A percentile compares a stretch with the other conserved stretches of the same genome.
phyloP scores from a whole-genome alignment of 2,888 invertebrate genomes.

The Amblyjoppa fuscipennis region DNA sequence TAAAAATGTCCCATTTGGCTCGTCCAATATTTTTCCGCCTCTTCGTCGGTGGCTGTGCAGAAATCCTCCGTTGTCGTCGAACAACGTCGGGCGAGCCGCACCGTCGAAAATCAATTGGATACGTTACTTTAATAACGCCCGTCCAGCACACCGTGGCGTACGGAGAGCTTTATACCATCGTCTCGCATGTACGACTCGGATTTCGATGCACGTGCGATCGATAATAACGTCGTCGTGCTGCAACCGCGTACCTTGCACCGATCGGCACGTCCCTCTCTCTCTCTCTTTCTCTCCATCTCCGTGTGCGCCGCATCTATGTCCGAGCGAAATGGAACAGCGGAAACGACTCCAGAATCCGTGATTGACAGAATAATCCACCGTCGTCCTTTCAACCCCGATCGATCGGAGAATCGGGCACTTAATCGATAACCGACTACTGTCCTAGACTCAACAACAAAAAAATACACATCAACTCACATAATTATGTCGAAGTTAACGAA shows the following conservation, averaged over 20 bases:
- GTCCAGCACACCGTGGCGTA: conserved; percentile 43
- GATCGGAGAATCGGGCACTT: background rate
- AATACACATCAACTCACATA: no score
- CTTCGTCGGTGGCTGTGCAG: background rate
- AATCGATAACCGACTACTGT: background rate
- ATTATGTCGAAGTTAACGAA: no score
- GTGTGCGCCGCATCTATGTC: background rate
- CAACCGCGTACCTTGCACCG: conserved; percentile 62
- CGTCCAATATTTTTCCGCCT: background rate
- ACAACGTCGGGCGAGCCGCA: background rate
- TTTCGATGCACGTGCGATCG: conserved; percentile 71
- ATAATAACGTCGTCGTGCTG: conserved; percentile 63
- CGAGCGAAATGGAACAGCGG: conserved; percentile 16
- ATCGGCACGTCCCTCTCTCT: conserved; percentile 45
- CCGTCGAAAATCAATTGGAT: conserved; percentile 66
- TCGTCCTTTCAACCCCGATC: background rate
- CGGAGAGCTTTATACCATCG: conserved; percentile 38
- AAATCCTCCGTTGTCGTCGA: background rate
- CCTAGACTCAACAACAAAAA: background rate
- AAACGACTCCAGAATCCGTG: conserved; percentile 7
- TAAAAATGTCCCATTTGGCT: background rate
- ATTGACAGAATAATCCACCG: background rate
- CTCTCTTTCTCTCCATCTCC: background rate
- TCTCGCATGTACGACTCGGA: conserved; percentile 61
- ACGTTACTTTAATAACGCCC: conserved; percentile 67